These are phyloP conservation scores for Acanthochromis polyacanthus DNA, from an alignment of 2,113 vertebrate species.

Conservation along the genomic window DNA sequence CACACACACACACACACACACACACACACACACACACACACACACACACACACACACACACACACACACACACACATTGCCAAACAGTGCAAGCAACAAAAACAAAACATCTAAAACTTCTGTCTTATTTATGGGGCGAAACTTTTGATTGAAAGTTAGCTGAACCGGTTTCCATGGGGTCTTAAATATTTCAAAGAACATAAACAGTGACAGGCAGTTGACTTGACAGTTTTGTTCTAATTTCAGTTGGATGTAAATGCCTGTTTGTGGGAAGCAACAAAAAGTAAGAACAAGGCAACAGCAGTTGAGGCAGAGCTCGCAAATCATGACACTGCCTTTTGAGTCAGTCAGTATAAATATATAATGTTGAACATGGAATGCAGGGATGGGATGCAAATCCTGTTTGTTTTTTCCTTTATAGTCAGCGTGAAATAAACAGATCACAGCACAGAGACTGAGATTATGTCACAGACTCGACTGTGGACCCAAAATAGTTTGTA, in stretches of 20 bases:
- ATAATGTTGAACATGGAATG: background rate
- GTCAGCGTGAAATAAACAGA: background rate
- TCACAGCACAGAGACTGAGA: background rate
- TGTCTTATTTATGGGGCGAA: constrained; percentile 47
- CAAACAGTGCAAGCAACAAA: constrained; percentile 25
- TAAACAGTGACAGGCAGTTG: constrained; percentile 44
- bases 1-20: constrained; percentile 1
- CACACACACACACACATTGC: too few species aligned
- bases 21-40: constrained; percentile 8
- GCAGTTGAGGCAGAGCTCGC: background rate
- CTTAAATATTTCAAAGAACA: constrained; percentile 39
- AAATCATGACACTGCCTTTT: constrained; percentile 3
- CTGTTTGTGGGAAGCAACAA: constrained; percentile 22
- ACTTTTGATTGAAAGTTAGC: constrained; percentile 55
- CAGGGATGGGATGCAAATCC: background rate
- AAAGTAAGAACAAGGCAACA: background rate
- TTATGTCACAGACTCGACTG: background rate
- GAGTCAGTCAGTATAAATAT: background rate
- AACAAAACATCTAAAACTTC: constrained; percentile 26
- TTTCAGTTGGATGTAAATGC: constrained; percentile 35
- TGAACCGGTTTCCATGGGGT: constrained; percentile 36
- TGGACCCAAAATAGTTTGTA: background rate
- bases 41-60: too few species aligned
- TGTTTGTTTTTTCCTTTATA: background rate
- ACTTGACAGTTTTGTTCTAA: constrained; percentile 51